Base-by-base conservation (phyloP, 2,888 invertebrate species). In the Poecilobothrus nobilitatus region DNA sequence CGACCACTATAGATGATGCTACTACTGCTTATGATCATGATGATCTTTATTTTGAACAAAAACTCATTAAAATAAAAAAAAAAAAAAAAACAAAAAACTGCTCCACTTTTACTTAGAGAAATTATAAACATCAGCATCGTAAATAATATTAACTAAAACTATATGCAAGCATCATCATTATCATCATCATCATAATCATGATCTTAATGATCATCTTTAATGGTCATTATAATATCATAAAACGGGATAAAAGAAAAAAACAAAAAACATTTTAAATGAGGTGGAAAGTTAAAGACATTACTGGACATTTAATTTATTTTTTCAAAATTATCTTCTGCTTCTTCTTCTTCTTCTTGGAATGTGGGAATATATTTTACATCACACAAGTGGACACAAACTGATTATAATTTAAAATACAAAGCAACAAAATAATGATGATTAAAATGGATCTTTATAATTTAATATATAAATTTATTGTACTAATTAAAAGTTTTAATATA, bases 231-330 rank as follows among this genome's bases (percentile, higher is more conserved):
- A 53, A 53, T 12, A 18, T 18, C 53, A 53, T 53, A 53, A 53
- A 53, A 53, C 8, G 12, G 37, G 5, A 8, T 41, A 12, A 15
- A 41, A 41, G 9, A 41, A 41, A 41, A 41, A 41, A 41, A 9
- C 4, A 41, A 41, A 41, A 41, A 41, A 27, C 2, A 27, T 5
- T 4, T 27, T 27, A 41, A 41, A 41, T 12, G 53, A 53, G 53
- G 53, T 53, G 53, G 53, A 53, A 53, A 53, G 53, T 53, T 53
- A 53, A 53, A 53, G 53, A 53, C 53, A 53, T 53, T 53, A 53
- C 53, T 53, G 53, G 18, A 53, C 15, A 27, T 27, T 27, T 27
- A 2, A 27, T 27, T 27, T 27, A 27, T 27, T 27, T 27, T 27
- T 27, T 27, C 5, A 27, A 27, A 27, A 27, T 27, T 4, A 27